Percentiles rank a stretch among this genome's conserved stretches.
Conservation (phyloP, 2,797 vertebrate genomes). For the Chiloscyllium punctatum region DNA sequence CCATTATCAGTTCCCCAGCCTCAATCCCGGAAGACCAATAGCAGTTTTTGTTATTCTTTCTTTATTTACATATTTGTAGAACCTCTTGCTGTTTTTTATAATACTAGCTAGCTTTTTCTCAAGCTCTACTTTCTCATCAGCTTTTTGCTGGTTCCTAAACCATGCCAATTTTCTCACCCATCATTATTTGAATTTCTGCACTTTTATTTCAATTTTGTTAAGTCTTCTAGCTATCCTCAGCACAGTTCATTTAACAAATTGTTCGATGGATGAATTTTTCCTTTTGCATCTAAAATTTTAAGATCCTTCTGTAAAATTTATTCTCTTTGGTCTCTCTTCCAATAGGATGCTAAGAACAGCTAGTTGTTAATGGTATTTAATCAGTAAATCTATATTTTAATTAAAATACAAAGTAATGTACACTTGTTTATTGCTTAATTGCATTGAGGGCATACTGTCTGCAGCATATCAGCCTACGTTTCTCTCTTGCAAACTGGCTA, state of each 20-base stretch:
- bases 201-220: neutral
- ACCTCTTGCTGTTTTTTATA: no score
- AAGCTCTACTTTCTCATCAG: no score
- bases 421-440: neutral
- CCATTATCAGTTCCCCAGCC: no score
- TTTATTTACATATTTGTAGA: no score
- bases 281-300: neutral
- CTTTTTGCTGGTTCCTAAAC: no score
- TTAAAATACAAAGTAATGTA: conserved; percentile 2
- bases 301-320: neutral
- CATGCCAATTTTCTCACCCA: no score
- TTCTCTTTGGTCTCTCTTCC: neutral
- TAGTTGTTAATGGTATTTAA: neutral
- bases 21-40: no score
- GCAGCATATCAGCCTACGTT: neutral
- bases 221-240: neutral
- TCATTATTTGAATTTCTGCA: neutral
- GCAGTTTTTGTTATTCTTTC: no score
- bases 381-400: neutral
- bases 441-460: neutral
- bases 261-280: neutral
- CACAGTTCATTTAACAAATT: neutral
- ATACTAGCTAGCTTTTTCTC: no score
- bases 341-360: neutral
- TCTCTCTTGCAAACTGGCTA: neutral